Base-by-base conservation (phyloP, 1,140 invertebrate species). In the Neodiprion virginianus region DNA sequence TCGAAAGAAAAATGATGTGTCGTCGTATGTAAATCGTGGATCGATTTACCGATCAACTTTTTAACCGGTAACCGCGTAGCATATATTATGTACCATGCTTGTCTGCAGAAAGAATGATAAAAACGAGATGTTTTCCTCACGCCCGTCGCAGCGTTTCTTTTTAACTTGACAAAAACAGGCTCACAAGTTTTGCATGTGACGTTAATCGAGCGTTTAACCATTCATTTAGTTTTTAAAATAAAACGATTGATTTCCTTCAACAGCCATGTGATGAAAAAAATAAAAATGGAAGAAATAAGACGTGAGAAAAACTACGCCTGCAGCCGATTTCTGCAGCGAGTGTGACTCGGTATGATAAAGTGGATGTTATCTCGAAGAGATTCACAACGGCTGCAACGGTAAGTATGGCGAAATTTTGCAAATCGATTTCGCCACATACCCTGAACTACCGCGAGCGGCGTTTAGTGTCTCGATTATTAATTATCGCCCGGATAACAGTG, bases 31-130 rank as follows among this genome's bases (percentile, higher is more conserved):
- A 61, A 61, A 61, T 61, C 53, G 53, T 4, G 11, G 11, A 61
- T 61, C 53, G n/a, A 61, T 61, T 61, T 61, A 61, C 53, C 53
- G 53, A 61, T 61, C 53, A 61, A 61, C 11, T 61, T 61, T 61
- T 61, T 8, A 61, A 61, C 11, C 53, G 53, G 11, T 17, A 61
- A 14, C 53, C 5, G 53, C 53, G 53, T 7, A 17, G n/a, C 53
- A 61, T 3, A 40, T 40, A 40, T 40, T 40, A 5, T 40, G 28
- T 40, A 5, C 53, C n/a, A 17, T 12, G 53, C 53, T 8, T 17
- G 11, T 8, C 8, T 17, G 11, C n/a, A 61, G 53, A 61, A 7
- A 40, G 28, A 12, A 61, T 61, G 53, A 61, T 61, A 0, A 61
- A 61, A 8, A 40, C 28, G 53, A 61, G 53, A 61, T 61, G 53